Evolutionary conservation across 2,888 invertebrate genomes (phyloP).

Genomic region (Megalurothrips usitatus): DNA sequence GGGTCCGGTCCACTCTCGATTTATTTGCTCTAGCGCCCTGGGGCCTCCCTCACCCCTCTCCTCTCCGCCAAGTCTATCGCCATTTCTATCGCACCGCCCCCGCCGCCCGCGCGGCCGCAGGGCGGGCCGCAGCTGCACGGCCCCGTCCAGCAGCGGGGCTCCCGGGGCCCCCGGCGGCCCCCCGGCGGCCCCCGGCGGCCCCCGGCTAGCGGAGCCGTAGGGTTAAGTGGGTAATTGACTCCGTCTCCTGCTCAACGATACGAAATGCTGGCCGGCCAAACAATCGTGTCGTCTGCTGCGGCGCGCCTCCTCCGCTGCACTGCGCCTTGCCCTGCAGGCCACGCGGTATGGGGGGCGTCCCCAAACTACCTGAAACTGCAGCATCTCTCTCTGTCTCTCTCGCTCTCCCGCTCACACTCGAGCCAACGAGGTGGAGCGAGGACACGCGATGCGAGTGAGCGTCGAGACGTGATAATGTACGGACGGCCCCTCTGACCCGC

Average conservation of each 20-base stretch:
- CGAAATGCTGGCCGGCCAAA: slow-evolving; percentile 4
- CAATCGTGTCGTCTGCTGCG: neutral
- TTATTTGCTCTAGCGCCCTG: neutral
- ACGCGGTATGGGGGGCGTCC: no score
- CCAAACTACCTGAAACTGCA: neutral
- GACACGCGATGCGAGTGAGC: no score
- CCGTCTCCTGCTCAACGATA: neutral
- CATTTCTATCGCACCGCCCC: neutral
- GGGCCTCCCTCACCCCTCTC: neutral
- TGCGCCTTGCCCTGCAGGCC: neutral
- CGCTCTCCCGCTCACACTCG: neutral
- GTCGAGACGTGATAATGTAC: no score
- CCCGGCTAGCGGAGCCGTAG: neutral
- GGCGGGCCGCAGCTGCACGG: neutral
- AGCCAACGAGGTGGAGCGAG: neutral
- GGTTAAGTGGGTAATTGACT: slow-evolving; percentile 24
- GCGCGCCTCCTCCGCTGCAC: neutral
- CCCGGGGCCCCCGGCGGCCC: neutral
- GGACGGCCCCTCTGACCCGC: neutral
- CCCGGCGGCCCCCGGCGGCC: neutral
- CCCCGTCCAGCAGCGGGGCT: neutral
- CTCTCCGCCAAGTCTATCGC: neutral
- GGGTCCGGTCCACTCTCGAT: neutral
- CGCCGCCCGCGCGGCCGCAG: neutral
- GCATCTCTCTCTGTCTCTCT: neutral